Evolutionary conservation across 2,797 vertebrate genomes (phyloP), one percentile per base, ranked within the genome.

Genomic region (Choloepus didactylus): DNA sequence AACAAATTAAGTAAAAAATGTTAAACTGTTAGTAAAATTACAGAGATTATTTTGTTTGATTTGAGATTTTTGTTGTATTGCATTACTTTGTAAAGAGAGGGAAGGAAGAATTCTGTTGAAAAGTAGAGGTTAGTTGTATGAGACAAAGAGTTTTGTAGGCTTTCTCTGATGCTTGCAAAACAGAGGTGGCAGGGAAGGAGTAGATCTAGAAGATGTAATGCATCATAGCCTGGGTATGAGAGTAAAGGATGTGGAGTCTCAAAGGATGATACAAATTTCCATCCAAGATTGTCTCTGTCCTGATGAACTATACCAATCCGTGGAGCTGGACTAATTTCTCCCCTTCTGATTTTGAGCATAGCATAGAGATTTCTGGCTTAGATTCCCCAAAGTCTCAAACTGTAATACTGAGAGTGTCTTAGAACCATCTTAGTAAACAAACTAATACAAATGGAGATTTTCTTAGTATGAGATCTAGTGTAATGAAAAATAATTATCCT

Each of bases 11-110:
- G 62, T 60, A 51, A 82, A 56, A 91, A 59, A 83, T 77, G 18
- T 67, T 73, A 81, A n/a, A 81, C 76, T 87, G 76, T 49, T 95
- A 96, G n/a, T 82, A 76, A 96, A 82, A 81, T 56, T 9, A 25
- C 27, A 81, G 56, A 72, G 27, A 18, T 38, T 80, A 87, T 85
- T 84, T 88, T 91, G 12, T 14, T 80, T 85, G 67, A 62, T 75
- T 90, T 85, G 51, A 88, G 16, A 46, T 21, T 59, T 80, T 80
- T 66, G 31, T 73, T 73, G 15, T 19, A 23, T 59, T 84, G 35
- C 23, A n/a, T 49, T 66, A 31, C 16, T 86, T 79, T 85, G 16
- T 79, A 91, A 84, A 87, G 70, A 14, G 25, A 73, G 18, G 25
- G 25, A 46, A 29, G 10, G 46, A 81, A 80, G 15, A 49, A 89